Percentiles rank a stretch among this genome's conserved stretches.
These are phyloP conservation scores for Lumbricus terrestris DNA, from an alignment of 2,888 invertebrate genomes.

Conservation along the genomic window DNA sequence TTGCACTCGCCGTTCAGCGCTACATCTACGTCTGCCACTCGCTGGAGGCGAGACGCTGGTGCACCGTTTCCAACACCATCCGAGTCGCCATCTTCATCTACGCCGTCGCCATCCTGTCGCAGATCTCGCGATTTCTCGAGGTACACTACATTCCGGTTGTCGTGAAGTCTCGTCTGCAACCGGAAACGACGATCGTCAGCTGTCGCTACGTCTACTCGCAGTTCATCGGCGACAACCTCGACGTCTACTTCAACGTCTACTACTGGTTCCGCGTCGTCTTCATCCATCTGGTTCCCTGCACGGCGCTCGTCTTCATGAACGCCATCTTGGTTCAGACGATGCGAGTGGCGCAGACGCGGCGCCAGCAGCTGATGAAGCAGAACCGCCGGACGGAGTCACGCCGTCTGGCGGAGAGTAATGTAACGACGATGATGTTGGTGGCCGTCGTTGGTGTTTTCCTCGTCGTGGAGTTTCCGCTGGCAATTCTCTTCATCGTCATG, in stretches of 20 bases:
- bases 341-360: slow-evolving; percentile 76
- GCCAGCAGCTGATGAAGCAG: slow-evolving; percentile 76
- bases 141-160: slow-evolving; percentile 66
- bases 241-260: slow-evolving; percentile 71
- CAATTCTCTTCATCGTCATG: slow-evolving; percentile 50
- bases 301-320: slow-evolving; percentile 82
- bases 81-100: slow-evolving; percentile 64
- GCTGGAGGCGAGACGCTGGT: slow-evolving; percentile 77
- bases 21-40: slow-evolving; percentile 95
- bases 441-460: slow-evolving; percentile 60
- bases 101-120: slow-evolving; percentile 64
- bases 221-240: slow-evolving; percentile 20
- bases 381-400: slow-evolving; percentile 63
- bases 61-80: slow-evolving; percentile 43
- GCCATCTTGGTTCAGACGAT: slow-evolving; percentile 82
- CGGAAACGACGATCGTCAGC: not conserved
- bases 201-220: not conserved
- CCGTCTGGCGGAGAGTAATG: slow-evolving; percentile 55
- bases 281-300: slow-evolving; percentile 87
- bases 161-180: slow-evolving; percentile 55
- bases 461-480: slow-evolving; percentile 62
- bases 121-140: slow-evolving; percentile 80
- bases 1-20: slow-evolving; percentile 65
- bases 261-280: slow-evolving; percentile 81
- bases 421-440: slow-evolving; percentile 46